Percentiles rank a stretch among this genome's conserved stretches.
phyloP scores from a whole-genome alignment of 2,797 vertebrate species.

The Cyprinella venusta region DNA sequence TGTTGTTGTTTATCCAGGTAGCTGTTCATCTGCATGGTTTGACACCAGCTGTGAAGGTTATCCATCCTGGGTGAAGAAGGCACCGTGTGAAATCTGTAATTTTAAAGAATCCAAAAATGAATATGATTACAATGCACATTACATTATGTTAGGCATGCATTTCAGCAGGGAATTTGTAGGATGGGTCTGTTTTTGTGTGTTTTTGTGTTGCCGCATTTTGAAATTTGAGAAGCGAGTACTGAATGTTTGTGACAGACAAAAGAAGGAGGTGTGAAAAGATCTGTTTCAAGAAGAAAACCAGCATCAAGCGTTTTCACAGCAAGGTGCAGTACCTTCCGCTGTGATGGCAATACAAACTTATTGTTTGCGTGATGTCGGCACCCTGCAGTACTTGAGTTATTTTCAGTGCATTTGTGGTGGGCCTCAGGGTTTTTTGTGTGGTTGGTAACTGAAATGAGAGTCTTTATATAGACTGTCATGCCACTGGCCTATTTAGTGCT shows the following conservation, averaged over 20 bases:
- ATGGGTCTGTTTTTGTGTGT: neutral
- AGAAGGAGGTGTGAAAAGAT: conserved; percentile 14
- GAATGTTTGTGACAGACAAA: neutral
- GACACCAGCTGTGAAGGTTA: neutral
- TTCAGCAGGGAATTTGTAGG: neutral
- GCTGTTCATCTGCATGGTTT: neutral
- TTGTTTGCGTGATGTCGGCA: neutral
- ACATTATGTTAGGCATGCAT: neutral
- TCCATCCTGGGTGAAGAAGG: neutral
- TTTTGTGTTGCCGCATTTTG: neutral
- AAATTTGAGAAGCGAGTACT: neutral
- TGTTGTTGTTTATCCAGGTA: neutral
- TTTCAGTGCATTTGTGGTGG: conserved; percentile 1
- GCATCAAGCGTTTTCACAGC: conserved; percentile 1
- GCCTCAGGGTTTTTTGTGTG: conserved; percentile 27
- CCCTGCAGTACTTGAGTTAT: conserved; percentile 5
- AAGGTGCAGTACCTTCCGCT: neutral
- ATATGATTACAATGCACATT: neutral
- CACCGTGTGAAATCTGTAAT: neutral
- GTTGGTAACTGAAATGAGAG: conserved; percentile 20
- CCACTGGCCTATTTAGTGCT: conserved; percentile 36
- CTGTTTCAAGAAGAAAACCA: neutral
- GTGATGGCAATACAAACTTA: neutral
- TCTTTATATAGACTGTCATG: conserved; percentile 45
- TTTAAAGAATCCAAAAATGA: neutral